Base-by-base conservation (phyloP, 1,140 invertebrate genomes). In the Drosophila sp. region DNA sequence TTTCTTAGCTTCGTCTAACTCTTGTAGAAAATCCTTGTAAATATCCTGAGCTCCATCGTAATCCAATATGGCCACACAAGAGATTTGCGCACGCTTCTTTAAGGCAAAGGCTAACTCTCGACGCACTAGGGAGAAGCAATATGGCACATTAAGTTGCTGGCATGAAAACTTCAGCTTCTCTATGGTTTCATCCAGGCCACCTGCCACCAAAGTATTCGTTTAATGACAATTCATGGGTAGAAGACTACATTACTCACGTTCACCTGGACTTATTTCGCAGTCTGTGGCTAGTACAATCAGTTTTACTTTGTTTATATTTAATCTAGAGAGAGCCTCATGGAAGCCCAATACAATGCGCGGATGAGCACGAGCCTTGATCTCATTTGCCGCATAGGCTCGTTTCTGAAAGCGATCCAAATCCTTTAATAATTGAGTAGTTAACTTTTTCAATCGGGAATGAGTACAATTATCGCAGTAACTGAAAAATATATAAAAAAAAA, bases 331-430 rank as follows among this genome's bases (percentile, higher is more conserved):
- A 0, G 94, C 93, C 80, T 95, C 94, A 29, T 93, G 93, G 41
- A 95, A 92, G 1, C 95, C 95, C 60, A 94, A 80, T 0, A 95
- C 93, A 60, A 94, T 91, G 47, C 95, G 91, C 33, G 93, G 76
- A 76, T 94, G 94, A 1, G 90, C 91, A 11, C 87, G 84, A 29
- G 94, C 94, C 86, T 95, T 95, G 1, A 94, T 92, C 32, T 94
- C 94, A 75, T 95, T 94, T 65, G 93, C 93, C 40, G 93, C 92
- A 80, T 93, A 94, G 25, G 94, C 91, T 6, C 94, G 91, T 62
- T 94, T 94, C 82, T 95, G 95, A 76, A 95, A 95, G 5, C 92
- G 87, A 63, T 94, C 92, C 10, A 95, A 85, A 70, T 94, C 93
- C 65, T 93, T 92, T 2, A 95, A 66, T 7, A 95, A 30, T 25